Conservation (phyloP, 2,888 invertebrate species). For the Dasypogon diadema region DNA sequence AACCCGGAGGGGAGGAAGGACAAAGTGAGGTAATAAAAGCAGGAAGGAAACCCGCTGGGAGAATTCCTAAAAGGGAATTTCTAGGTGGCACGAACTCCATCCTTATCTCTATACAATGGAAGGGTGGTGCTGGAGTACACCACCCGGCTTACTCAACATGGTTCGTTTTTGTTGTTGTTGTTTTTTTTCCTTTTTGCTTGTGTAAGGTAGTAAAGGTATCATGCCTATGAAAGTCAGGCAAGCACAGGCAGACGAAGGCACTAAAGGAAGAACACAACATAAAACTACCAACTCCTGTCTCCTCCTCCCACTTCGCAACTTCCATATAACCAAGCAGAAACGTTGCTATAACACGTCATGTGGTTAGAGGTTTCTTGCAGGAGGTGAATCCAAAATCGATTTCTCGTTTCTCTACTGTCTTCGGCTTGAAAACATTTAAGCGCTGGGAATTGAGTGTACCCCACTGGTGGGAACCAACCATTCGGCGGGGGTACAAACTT, state of each 20-base stretch:
- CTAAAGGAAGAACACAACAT: slow-evolving; percentile 38
- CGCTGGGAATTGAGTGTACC: neutral
- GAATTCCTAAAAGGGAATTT: neutral
- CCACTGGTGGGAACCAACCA: too few species aligned
- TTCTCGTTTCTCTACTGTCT: slow-evolving; percentile 7
- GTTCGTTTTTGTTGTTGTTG: neutral
- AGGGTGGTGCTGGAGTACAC: neutral
- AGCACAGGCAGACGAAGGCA: slow-evolving; percentile 28
- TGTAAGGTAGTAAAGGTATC: neutral
- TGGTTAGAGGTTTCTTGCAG: neutral
- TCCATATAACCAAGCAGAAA: slow-evolving; percentile 1
- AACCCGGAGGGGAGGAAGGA: neutral
- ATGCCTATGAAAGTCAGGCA: neutral
- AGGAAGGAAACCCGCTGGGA: slow-evolving; percentile 9
- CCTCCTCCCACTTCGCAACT: neutral
- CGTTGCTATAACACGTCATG: slow-evolving; percentile 30
- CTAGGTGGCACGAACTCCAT: neutral
- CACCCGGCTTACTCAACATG: slow-evolving; percentile 3
- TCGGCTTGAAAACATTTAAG: slow-evolving; percentile 36
- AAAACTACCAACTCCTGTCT: neutral
- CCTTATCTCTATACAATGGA: neutral
- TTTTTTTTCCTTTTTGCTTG: neutral
- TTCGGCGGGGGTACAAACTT: neutral
- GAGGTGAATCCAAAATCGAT: slow-evolving; percentile 31
- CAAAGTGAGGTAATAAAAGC: slow-evolving; percentile 27